Evolutionary conservation across 2,797 vertebrate genomes (phyloP).

Genomic region (Remorina albescens): DNA sequence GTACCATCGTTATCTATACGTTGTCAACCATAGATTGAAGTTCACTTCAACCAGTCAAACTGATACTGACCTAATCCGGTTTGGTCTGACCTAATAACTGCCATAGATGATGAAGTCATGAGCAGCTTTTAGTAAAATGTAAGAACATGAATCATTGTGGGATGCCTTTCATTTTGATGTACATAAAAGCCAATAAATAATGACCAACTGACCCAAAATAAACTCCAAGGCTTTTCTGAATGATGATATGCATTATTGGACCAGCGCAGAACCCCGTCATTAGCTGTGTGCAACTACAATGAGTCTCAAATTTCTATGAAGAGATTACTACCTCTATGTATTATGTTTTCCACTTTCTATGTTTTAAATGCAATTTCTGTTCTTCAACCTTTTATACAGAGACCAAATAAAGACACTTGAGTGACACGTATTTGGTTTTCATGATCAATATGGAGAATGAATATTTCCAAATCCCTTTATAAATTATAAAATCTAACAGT

Average conservation of each 20-base stretch:
- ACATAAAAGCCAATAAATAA: neutral
- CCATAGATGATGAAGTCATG: neutral
- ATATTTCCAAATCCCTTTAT: neutral
- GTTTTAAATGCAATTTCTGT: slow-evolving; percentile 11
- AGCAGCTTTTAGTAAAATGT: slow-evolving; percentile 5
- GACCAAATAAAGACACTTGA: slow-evolving; percentile 5
- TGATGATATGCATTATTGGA: slow-evolving; percentile 8
- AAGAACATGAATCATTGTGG: neutral
- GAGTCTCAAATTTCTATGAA: neutral
- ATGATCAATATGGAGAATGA: slow-evolving; percentile 22
- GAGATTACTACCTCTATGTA: neutral
- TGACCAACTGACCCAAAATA: slow-evolving; percentile 16
- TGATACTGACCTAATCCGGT: neutral
- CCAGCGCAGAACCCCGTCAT: neutral
- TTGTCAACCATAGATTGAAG: neutral
- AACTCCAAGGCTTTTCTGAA: neutral
- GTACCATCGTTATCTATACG: slow-evolving; percentile 1
- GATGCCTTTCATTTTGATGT: slow-evolving; percentile 18
- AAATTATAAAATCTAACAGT: neutral
- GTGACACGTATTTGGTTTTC: neutral
- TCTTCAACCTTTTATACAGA: neutral
- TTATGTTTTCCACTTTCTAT: too few species aligned
- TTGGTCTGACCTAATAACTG: neutral
- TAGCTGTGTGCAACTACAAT: neutral
- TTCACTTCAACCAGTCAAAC: slow-evolving; percentile 1